Percentiles rank a stretch among this genome's conserved stretches.
Conservation (phyloP, 2,797 vertebrate species). For the Microctenopoma steveboyesi region DNA sequence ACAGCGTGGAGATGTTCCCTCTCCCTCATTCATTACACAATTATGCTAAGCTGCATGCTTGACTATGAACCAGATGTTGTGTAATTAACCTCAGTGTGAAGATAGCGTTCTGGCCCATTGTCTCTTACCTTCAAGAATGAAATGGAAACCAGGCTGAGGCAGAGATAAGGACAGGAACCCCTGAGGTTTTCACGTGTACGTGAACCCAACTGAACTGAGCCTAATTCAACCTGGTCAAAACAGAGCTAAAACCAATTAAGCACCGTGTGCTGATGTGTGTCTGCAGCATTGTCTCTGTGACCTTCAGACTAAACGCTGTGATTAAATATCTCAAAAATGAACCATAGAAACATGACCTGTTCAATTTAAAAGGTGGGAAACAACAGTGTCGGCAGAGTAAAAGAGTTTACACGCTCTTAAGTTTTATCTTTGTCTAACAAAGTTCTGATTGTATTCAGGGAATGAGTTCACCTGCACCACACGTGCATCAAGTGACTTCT, state of each 20-base stretch:
- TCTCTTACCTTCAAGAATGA: constrained; percentile 70
- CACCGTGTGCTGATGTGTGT: constrained; percentile 10
- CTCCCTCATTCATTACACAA: constrained; percentile 69
- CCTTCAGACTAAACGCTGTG: constrained; percentile 26
- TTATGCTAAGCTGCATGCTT: constrained; percentile 68
- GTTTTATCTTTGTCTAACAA: too few relatives aligned
- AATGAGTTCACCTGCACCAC: too few relatives aligned
- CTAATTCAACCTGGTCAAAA: constrained; percentile 26
- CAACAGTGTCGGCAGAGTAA: too few relatives aligned
- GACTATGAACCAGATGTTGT: constrained; percentile 71
- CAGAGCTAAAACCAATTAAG: constrained; percentile 39
- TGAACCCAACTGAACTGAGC: constrained; percentile 12
- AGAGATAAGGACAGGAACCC: constrained; percentile 43
- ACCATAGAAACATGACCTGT: not conserved
- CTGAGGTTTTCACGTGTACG: not conserved
- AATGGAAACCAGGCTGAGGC: constrained; percentile 57
- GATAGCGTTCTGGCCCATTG: constrained; percentile 63
- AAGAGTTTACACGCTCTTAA: too few relatives aligned
- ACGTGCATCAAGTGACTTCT: too few relatives aligned
- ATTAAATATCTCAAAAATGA: not conserved
- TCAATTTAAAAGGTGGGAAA: not conserved
- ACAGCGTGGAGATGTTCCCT: constrained; percentile 40
- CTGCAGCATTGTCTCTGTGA: constrained; percentile 1
- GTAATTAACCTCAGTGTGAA: constrained; percentile 74
- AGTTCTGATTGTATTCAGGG: too few relatives aligned